phyloP scores from a whole-genome alignment of 2,797 vertebrate species.

The Petrocephalus sullivani region DNA sequence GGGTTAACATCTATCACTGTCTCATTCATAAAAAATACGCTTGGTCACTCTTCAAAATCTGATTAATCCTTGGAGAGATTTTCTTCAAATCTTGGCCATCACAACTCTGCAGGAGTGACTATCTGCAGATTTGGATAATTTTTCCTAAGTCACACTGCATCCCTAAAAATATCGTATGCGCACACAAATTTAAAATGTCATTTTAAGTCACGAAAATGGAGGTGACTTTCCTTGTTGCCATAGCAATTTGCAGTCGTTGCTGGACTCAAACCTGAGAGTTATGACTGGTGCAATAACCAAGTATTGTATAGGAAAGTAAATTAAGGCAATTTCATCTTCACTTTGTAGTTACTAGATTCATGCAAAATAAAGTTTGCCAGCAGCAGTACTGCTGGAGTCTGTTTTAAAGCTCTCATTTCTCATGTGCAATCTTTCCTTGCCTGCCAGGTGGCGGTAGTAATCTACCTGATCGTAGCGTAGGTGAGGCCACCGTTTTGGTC shows the following conservation, averaged over 20 bases:
- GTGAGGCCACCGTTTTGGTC: not conserved
- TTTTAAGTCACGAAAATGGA: not conserved
- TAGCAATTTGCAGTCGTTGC: constrained; percentile 1
- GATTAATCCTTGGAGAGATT: not conserved
- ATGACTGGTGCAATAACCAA: not conserved
- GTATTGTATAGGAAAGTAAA: not conserved
- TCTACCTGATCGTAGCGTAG: not conserved
- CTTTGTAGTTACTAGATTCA: not conserved
- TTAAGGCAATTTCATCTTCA: not conserved
- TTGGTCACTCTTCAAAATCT: not conserved
- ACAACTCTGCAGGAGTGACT: not conserved
- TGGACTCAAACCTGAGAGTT: constrained; percentile 2
- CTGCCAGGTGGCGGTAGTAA: not conserved
- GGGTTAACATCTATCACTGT: not conserved
- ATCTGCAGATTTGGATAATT: not conserved
- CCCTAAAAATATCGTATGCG: constrained; percentile 1
- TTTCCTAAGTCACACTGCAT: not conserved
- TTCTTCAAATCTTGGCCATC: not conserved
- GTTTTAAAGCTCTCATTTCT: not conserved
- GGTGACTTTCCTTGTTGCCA: constrained; percentile 11
- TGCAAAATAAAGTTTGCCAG: not conserved
- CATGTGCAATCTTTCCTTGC: not conserved
- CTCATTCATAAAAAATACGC: not conserved
- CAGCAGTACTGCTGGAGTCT: not conserved
- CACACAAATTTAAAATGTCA: not conserved